Evolutionary conservation across 2,113 vertebrate species (phyloP), one percentile per base, ranked within the genome.

Genomic region (Takifugu bimaculatus): DNA sequence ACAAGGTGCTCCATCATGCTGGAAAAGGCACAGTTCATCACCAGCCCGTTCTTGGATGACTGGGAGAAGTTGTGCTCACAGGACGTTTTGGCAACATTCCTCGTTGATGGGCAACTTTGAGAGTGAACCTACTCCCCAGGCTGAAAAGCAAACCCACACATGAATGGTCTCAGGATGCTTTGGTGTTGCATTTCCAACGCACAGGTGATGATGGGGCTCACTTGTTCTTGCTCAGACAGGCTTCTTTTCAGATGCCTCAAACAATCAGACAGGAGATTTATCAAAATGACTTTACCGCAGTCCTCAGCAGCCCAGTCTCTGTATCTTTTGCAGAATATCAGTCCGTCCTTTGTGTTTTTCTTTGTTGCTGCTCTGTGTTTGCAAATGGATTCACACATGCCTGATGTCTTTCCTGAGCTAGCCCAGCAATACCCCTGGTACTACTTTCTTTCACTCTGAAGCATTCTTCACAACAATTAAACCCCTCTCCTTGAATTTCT

Each of bases 1-100:
- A 3, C 39, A 58, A 4, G 39, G 26, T 66, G 42, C 57, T 54
- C 27, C 39, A 57, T 57, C 59, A 57, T 57, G 54, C 48, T 51
- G 53, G 45, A 66, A 52, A 56, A 56, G 35, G 35, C 47, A 45
- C 42, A 55, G 43, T 54, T 35, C 2, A 6, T 55, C 51, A 48
- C 15, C 60, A 54, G 48, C 48, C 26, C 25, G 39, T 13, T 54
- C 50, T 20, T 63, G 50, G 60, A 45, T 63, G 9, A 26, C 20
- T 63, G 26, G 50, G 26, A 54, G 60, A 47, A 47, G 42, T 63
- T 63, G 26, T 12, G 29, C 15, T 63, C 2, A 1, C 26, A 54
- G 15, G 12, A 54, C 32, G 15, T 54, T 54, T 27, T 63, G 39
- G 5, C 47, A 25, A 4, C 10, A 44, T 53, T 63, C 13, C 29